A percentile compares a stretch with the other conserved stretches of the same genome.
phyloP scores from a whole-genome alignment of 2,113 vertebrate genomes.

The Choloepus hoffmanni region DNA sequence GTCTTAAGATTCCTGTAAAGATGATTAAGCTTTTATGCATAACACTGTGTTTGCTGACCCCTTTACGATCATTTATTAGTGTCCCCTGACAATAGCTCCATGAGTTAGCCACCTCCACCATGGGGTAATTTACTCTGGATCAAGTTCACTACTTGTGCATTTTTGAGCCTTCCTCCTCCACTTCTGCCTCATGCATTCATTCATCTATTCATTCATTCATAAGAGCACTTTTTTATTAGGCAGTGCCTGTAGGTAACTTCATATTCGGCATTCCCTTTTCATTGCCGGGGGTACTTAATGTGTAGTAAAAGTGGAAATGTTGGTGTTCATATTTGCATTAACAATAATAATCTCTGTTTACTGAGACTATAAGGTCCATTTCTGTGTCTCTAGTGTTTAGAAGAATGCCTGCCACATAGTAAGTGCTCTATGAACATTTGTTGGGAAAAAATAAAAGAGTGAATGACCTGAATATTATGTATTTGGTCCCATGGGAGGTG shows the following conservation, averaged over 20 bases:
- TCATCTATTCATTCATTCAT: neutral
- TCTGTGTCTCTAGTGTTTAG: neutral
- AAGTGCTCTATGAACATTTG: neutral
- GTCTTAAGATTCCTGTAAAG: neutral
- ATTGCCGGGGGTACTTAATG: neutral
- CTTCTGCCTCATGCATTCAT: neutral
- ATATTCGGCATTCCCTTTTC: neutral
- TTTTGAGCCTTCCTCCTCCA: neutral
- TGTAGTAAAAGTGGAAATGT: neutral
- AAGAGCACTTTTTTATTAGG: neutral
- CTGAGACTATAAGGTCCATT: neutral
- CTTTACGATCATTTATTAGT: conserved; percentile 46
- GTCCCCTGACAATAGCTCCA: neutral
- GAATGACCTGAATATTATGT: neutral
- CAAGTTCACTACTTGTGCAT: neutral
- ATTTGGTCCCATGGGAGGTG: neutral
- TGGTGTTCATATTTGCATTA: neutral
- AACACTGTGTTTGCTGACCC: neutral
- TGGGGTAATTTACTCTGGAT: neutral
- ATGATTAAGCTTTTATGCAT: conserved; percentile 53
- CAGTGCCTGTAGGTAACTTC: neutral
- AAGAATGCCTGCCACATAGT: neutral
- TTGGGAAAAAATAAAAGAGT: neutral
- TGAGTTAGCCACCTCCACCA: neutral
- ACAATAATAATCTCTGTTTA: neutral